Conservation (phyloP, 2,113 vertebrate genomes). For the Tachysurus fulvidraco region DNA sequence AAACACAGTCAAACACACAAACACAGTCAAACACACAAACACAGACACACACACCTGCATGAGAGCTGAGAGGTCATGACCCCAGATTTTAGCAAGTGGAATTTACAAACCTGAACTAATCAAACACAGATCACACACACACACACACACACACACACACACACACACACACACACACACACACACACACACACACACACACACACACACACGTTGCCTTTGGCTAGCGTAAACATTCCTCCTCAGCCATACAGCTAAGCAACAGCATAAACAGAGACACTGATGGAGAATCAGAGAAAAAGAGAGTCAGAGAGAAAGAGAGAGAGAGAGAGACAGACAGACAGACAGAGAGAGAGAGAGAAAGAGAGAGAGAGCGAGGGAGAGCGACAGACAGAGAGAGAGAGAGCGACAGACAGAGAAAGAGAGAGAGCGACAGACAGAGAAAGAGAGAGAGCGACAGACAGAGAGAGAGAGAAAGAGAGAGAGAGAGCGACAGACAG, state of each 20-base stretch:
- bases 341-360: not conserved
- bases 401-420: not conserved
- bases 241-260: not conserved
- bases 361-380: not conserved
- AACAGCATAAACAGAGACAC: conserved; percentile 8
- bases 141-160: too few species aligned
- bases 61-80: conserved; percentile 12
- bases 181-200: not conserved
- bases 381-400: not conserved
- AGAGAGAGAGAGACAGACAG: not conserved
- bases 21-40: not conserved
- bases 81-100: not conserved
- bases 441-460: too few species aligned
- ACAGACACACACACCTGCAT: not conserved
- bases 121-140: not conserved
- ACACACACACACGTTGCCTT: not conserved
- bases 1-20: not conserved
- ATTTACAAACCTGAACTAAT: conserved; percentile 35
- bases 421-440: not conserved
- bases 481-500: not conserved
- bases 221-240: conserved; percentile 13
- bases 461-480: not conserved
- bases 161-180: too few species aligned
- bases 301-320: not conserved
- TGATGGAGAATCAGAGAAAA: not conserved